A percentile compares a stretch with the other conserved stretches of the same genome.
Evolutionary conservation across 2,797 vertebrate species (phyloP).

Genomic region (Esox masquinongy): DNA sequence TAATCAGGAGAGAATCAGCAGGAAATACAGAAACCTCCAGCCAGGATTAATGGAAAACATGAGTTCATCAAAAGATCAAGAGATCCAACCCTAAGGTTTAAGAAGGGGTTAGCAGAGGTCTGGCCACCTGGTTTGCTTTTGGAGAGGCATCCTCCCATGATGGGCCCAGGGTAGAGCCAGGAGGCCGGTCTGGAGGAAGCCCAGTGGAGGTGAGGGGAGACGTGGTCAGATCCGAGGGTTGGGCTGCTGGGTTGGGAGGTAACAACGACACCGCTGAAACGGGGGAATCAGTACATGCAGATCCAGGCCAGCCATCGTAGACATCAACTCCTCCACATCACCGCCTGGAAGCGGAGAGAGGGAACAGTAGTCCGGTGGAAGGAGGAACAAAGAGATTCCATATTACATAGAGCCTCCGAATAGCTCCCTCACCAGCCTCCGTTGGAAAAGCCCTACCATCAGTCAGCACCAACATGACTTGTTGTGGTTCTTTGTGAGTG

Average conservation of each 20-base stretch:
- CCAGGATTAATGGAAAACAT: too few species aligned
- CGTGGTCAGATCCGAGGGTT: constrained; percentile 60
- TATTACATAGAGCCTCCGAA: background rate
- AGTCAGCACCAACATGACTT: background rate
- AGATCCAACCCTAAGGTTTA: background rate
- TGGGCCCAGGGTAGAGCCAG: constrained; percentile 63
- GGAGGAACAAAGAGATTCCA: background rate
- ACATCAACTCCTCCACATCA: constrained; percentile 70
- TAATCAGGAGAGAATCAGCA: too few species aligned
- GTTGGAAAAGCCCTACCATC: background rate
- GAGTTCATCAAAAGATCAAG: too few species aligned
- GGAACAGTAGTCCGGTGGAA: background rate
- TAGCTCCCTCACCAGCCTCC: too few species aligned
- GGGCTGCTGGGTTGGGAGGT: constrained; percentile 55
- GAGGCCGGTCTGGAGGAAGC: constrained; percentile 54
- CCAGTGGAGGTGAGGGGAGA: constrained; percentile 55
- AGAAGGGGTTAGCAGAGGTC: background rate
- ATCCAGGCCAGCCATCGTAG: constrained; percentile 72
- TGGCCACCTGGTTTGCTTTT: constrained; percentile 91
- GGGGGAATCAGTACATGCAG: constrained; percentile 63
- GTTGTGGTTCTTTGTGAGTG: background rate
- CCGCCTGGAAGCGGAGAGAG: constrained; percentile 46
- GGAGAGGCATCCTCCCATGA: constrained; percentile 95
- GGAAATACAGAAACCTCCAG: too few species aligned
- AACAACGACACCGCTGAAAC: constrained; percentile 55